Conservation (phyloP, 2,797 vertebrate genomes). For the Eidolon dupreanum region DNA sequence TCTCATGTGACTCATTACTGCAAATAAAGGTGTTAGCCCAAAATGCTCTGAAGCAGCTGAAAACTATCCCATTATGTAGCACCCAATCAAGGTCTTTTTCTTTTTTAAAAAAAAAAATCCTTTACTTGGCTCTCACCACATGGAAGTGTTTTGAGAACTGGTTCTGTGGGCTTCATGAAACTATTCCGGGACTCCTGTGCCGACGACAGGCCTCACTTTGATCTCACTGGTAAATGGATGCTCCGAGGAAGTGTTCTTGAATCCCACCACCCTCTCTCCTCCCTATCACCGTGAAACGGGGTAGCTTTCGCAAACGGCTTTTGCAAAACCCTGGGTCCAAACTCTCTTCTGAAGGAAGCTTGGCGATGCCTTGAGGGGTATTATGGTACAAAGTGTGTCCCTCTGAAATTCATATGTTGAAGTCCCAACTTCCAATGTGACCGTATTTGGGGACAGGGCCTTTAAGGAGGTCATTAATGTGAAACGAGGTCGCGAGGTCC, state of each 20-base stretch:
- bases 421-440: not conserved
- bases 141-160: slow-evolving; percentile 68
- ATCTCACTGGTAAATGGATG: slow-evolving; percentile 49
- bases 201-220: slow-evolving; percentile 60
- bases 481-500: not conserved
- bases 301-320: not conserved
- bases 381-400: not conserved
- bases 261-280: not conserved
- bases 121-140: slow-evolving; percentile 46
- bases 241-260: not conserved
- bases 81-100: slow-evolving; percentile 65
- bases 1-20: slow-evolving; percentile 65
- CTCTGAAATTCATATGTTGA: not conserved
- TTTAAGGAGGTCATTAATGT: not conserved
- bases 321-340: not conserved
- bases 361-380: not conserved
- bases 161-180: slow-evolving; percentile 13
- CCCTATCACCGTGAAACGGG: not conserved
- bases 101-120: not conserved
- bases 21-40: slow-evolving; percentile 48
- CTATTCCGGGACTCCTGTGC: not conserved
- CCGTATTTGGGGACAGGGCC: not conserved
- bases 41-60: slow-evolving; percentile 63
- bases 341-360: not conserved
- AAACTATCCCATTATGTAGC: slow-evolving; percentile 66